Evolutionary conservation across 2,797 vertebrate genomes (phyloP).

Genomic region (Nasua narica): DNA sequence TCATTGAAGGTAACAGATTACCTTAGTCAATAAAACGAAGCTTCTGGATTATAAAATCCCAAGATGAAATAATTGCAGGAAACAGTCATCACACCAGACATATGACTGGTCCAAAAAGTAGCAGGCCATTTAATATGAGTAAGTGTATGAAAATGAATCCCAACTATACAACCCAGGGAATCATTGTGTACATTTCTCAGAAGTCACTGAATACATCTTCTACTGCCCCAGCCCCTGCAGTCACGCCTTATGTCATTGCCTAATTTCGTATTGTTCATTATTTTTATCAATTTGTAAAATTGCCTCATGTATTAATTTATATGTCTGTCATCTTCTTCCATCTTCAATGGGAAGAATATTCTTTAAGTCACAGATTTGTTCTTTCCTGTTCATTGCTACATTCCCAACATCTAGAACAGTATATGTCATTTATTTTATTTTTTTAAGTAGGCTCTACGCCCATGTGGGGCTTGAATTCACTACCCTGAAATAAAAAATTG

Average conservation of each 20-base stretch:
- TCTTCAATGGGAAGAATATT: background rate
- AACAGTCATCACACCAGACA: background rate
- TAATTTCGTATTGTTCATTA: background rate
- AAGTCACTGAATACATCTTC: background rate
- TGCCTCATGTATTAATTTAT: background rate
- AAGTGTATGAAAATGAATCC: background rate
- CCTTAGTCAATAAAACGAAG: background rate
- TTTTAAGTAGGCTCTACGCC: background rate
- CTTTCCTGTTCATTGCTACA: background rate
- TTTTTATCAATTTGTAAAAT: background rate
- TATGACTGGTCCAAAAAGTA: background rate
- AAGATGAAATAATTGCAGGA: background rate
- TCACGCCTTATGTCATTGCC: background rate
- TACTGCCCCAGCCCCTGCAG: background rate
- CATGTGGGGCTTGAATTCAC: background rate
- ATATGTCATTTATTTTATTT: background rate
- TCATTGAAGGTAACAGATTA: background rate
- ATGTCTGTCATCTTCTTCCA: background rate
- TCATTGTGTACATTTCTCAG: background rate
- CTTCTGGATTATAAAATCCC: conserved; percentile 1
- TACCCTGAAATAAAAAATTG: background rate
- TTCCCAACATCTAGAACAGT: background rate
- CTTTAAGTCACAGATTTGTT: background rate
- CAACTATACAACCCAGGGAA: background rate
- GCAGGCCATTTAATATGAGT: background rate